Evolutionary conservation across 1,140 invertebrate genomes (phyloP), one percentile per base, ranked within the genome.

Genomic region (Trichomalopsis sarcophagae): DNA sequence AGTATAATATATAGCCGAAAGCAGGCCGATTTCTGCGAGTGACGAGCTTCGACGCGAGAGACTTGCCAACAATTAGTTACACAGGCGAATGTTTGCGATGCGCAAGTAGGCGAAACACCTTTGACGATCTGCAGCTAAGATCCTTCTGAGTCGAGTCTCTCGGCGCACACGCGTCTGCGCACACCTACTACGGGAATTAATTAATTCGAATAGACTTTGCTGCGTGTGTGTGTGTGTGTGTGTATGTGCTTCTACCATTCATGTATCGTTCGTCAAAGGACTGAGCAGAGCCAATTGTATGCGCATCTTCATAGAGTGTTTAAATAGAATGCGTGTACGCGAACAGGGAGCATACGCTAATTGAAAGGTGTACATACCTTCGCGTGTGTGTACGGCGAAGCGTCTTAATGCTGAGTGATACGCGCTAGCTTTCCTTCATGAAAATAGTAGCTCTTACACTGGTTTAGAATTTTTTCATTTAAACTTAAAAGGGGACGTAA

Each of bases 181-280:
- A 75, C 30, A 77, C 44, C 44, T 27, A 17, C 55, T 7, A 7
- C 21, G 21, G n/a, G 75, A n/a, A 77, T 77, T 77, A 77, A 77
- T 77, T 77, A 77, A 77, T n/a, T 17, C 44, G 75, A 77, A 77
- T n/a, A 71, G 69, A 33, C 69, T 71, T 33, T 71, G 30, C 30
- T 44, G 40, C 7, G 9, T 44, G 14, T 30, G 6, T 62, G 4
- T 17, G 13, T 55, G 14, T 17, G 50, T 14, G 55, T 21, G 17
- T n/a, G 5, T n/a, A n/a, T n/a, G n/a, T 2, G 68, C 30, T 30
- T 33, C 23, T 71, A n/a, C 27, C 21, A 71, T 71, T 71, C 69
- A 71, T 17, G 69, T 71, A 30, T 17, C 23, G 17, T 71, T 71
- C 23, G 30, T 71, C 69, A 71, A 71, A 71, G 69, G 69, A 36